Base-by-base conservation (phyloP, 1,140 invertebrate genomes). In the Acyrthosiphon pisum region DNA sequence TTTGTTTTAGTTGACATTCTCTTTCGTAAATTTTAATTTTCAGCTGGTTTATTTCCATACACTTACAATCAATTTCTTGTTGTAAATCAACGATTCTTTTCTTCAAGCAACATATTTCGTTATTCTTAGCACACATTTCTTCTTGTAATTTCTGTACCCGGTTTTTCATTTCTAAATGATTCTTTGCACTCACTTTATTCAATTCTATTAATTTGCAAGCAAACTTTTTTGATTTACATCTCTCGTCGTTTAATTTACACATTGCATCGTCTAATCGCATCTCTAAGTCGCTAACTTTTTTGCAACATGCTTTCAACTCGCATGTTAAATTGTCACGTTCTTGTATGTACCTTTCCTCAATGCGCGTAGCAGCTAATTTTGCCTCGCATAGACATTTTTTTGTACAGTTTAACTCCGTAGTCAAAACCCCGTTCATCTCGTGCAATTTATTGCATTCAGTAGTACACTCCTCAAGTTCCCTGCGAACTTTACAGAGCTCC, bases 1-100 rank as follows among this genome's bases (percentile, higher is more conserved):
- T 84, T 44, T 84, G 83, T 37, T 84, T 84, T 84, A 84, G 23
- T 84, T 84, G 83, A 11, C 83, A 84, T 84, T 84, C 83, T 30
- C 41, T 84, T 6, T 84, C 83, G 41, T 84, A 44, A 26, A 84
- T 8, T 84, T 84, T 84, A 41, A 26, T 84, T 44, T 84, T 44
- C 41, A 41, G 9, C 6, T 1, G 9, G 23, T 41, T 84, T 41
- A 44, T 41, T 84, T 84, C 83, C 23, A 6, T 44, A 44, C 37
- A 84, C 1, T 84, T 84, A 23, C 37, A 14, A 11, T 84, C 41
- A 44, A 44, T 84, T 26, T 84, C 83, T 41, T 41, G 22, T 11
- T 84, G 83, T 3, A 84, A 44, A 9, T 84, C 22, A 8, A 4
- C 3, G 9, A 11, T 4, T 84, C 23, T 84, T 26, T 44, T 41